A percentile compares a stretch with the other conserved stretches of the same genome.
These are phyloP conservation scores for Valencia hispanica DNA, from an alignment of 2,797 vertebrate genomes.

Conservation along the genomic window DNA sequence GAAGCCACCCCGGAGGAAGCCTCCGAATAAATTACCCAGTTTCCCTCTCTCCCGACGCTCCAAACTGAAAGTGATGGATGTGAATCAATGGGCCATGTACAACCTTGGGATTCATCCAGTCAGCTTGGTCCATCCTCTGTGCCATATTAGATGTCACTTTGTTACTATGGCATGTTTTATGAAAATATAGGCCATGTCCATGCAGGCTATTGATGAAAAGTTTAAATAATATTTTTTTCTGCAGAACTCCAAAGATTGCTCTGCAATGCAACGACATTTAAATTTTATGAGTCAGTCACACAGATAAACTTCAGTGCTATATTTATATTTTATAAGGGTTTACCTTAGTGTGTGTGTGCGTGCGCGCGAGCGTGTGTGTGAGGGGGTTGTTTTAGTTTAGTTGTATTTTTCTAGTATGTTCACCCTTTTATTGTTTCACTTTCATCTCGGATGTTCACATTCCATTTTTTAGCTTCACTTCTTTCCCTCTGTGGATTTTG, in stretches of 20 bases:
- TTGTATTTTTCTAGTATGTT: neutral
- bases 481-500: neutral
- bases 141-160: slow-evolving; percentile 52
- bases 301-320: neutral
- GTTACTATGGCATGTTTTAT: slow-evolving; percentile 46
- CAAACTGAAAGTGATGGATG: slow-evolving; percentile 62
- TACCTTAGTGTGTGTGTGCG: neutral
- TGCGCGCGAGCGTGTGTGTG: no score
- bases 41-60: slow-evolving; percentile 22
- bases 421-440: neutral
- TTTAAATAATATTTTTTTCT: neutral
- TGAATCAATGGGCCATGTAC: slow-evolving; percentile 61
- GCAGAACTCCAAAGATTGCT: neutral
- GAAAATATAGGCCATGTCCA: slow-evolving; percentile 58
- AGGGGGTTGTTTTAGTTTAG: neutral
- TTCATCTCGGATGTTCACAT: neutral
- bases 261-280: no score
- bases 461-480: neutral
- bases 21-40: slow-evolving; percentile 57
- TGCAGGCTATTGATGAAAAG: slow-evolving; percentile 29
- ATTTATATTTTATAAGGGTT: neutral
- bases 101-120: slow-evolving; percentile 52
- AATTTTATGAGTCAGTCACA: neutral
- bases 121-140: slow-evolving; percentile 36
- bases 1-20: slow-evolving; percentile 51